Conservation (phyloP, 1,140 invertebrate genomes). For the Paraescarpia echinospica region DNA sequence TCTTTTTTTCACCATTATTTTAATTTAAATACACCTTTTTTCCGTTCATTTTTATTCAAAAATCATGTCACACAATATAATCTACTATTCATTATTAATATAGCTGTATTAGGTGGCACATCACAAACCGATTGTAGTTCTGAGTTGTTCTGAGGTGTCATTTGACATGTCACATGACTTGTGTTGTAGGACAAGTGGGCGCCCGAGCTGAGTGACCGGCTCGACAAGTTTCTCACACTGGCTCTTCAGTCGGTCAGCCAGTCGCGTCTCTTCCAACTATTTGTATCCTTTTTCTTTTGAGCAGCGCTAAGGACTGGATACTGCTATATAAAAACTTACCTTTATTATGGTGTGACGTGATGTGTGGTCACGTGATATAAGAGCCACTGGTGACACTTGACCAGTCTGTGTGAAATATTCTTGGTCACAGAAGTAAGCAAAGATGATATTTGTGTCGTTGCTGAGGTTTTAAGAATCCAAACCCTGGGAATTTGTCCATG, state of each 20-base stretch:
- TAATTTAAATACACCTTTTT: not conserved
- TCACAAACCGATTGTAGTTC: not conserved
- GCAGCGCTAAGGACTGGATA: too few relatives aligned
- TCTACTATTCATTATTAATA: not conserved
- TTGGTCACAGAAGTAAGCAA: too few relatives aligned
- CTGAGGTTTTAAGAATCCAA: too few relatives aligned
- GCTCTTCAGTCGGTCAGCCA: constrained; percentile 47
- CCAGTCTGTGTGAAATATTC: too few relatives aligned
- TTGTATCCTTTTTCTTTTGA: constrained; percentile 48
- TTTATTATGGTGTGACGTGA: too few relatives aligned
- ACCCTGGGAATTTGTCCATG: too few relatives aligned
- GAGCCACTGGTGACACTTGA: too few relatives aligned
- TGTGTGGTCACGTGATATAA: too few relatives aligned
- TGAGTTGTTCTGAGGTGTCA: not conserved
- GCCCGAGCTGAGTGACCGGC: constrained; percentile 48
- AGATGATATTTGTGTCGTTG: too few relatives aligned
- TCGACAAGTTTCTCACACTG: constrained; percentile 55
- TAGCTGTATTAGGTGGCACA: not conserved
- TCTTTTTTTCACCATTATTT: not conserved
- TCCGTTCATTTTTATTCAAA: too few relatives aligned
- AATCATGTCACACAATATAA: not conserved
- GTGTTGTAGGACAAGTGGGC: constrained; percentile 55
- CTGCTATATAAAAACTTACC: too few relatives aligned
- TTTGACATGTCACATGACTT: not conserved
- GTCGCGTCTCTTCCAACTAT: constrained; percentile 53